Evolutionary conservation across 2,113 vertebrate genomes (phyloP).

Genomic region (Irena cyanogastra): DNA sequence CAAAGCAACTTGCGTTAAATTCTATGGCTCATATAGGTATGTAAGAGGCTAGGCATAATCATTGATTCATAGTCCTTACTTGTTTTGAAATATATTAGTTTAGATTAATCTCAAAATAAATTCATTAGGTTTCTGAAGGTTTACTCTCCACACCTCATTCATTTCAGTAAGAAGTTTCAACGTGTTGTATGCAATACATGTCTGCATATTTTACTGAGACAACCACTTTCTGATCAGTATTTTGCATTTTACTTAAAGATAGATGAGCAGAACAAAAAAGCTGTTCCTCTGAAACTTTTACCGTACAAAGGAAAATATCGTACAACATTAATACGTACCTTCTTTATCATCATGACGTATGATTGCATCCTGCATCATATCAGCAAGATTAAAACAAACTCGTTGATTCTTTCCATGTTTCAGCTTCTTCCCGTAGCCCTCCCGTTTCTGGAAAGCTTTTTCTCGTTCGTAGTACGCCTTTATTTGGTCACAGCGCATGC

Average conservation of each 20-base stretch:
- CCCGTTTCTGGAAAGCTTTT: constrained; percentile 80
- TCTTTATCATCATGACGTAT: constrained; percentile 88
- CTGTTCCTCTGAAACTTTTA: background rate
- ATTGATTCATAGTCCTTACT: background rate
- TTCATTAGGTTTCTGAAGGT: background rate
- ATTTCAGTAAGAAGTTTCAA: background rate
- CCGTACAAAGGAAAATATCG: background rate
- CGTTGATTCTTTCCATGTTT: constrained; percentile 73
- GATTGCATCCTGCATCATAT: constrained; percentile 86
- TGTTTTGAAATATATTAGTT: background rate
- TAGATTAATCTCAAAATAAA: background rate
- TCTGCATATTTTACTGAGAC: background rate
- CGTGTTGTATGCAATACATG: background rate
- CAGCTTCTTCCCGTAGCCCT: constrained; percentile 63
- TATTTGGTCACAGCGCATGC: constrained; percentile 94
- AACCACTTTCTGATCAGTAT: background rate
- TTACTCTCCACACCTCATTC: background rate
- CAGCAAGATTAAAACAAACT: constrained; percentile 74
- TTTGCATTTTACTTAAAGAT: background rate
- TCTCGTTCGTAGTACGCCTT: constrained; percentile 91
- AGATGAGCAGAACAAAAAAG: background rate
- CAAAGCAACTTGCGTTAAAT: background rate
- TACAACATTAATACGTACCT: constrained; percentile 70
- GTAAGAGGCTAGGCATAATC: background rate
- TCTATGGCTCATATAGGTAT: background rate